Evolutionary conservation across 2,888 invertebrate genomes (phyloP).

Genomic region (Synanthedon tipuliformis): DNA sequence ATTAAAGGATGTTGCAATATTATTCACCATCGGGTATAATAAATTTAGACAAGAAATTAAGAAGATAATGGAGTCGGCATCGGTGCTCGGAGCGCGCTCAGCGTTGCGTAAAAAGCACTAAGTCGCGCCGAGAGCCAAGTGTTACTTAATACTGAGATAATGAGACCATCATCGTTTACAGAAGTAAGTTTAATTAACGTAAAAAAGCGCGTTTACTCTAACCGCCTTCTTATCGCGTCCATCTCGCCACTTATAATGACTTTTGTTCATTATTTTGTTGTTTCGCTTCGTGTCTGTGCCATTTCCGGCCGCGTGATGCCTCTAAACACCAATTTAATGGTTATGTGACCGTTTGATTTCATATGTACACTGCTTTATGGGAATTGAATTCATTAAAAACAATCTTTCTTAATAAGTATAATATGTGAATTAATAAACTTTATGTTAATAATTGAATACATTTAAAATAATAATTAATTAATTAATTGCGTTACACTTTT

Average conservation of each 20-base stretch:
- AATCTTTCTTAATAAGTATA: not conserved
- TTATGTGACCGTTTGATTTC: conserved; percentile 45
- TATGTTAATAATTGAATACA: no score
- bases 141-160: conserved; percentile 51
- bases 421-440: no score
- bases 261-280: conserved; percentile 66
- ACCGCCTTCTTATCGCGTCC: conserved; percentile 51
- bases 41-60: not conserved
- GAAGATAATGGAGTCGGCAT: not conserved
- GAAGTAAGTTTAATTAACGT: conserved; percentile 68
- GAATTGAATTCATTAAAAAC: conserved; percentile 33
- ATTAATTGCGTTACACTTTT: no score
- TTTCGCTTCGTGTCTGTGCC: conserved; percentile 40
- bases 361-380: conserved; percentile 23
- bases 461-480: no score
- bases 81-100: conserved; percentile 18
- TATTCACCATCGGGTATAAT: no score
- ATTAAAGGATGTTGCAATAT: no score
- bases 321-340: conserved; percentile 55
- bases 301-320: conserved; percentile 45
- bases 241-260: conserved; percentile 62
- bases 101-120: conserved; percentile 43
- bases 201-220: conserved; percentile 64
- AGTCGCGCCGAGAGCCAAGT: conserved; percentile 21
- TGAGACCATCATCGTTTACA: conserved; percentile 62